Evolutionary conservation across 2,888 invertebrate genomes (phyloP), one percentile per base, ranked within the genome.

Genomic region (Nephrotoma guestfalica): DNA sequence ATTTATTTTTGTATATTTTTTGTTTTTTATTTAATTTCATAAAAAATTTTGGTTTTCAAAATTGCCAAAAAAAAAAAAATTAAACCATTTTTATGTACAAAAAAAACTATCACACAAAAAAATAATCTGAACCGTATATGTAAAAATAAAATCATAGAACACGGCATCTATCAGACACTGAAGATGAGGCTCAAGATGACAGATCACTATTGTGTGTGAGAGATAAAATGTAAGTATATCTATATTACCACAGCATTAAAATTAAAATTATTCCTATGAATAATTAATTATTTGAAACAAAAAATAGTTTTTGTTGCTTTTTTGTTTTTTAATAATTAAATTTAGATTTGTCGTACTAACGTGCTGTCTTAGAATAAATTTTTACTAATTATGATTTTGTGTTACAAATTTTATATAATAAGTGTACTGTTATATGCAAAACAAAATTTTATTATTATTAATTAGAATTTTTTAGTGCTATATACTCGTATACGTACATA

Each of bases 121-220:
- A 85, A 30, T 30, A 30, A 42, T 42, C 13, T n/a, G 18, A 86
- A 86, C 6, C 18, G n/a, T 85, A 57, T 18, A 71, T 71, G 7
- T 71, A 71, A 30, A 71, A 18, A 71, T 88, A 57, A 57, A 57
- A 30, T 30, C 4, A 30, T 71, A 89, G 89, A 88, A 89, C 90
- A 86, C 90, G 92, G 86, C 92, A 92, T 89, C 89, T 92, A 57
- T 91, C 92, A 51, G 92, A 92, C 88, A 91, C 91, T 89, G 92
- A 92, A 89, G 91, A 92, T 91, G 91, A 91, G 88, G 91, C 91
- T 89, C 91, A 91, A 89, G 91, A 91, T 89, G 89, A 89, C 88
- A 88, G 89, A 88, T 89, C 89, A 88, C 89, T 92, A 88, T 89
- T 92, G 88, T 91, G 92, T 88, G 91, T 91, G 45, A 91, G 91